These are phyloP conservation scores for Lota lota DNA, from an alignment of 2,113 vertebrate genomes.

Conservation along the genomic window DNA sequence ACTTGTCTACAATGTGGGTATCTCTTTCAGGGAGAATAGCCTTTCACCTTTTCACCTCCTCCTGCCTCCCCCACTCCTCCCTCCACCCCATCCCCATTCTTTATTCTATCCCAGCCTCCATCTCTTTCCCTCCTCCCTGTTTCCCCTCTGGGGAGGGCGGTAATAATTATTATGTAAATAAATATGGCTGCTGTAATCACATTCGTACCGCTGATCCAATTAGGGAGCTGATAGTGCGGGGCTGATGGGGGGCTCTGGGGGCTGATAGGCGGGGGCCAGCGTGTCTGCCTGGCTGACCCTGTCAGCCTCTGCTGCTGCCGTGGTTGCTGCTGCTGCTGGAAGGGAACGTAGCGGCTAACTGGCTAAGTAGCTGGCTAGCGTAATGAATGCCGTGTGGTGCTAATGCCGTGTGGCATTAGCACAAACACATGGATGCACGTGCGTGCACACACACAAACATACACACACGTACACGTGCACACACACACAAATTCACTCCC, in stretches of 20 bases:
- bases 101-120: conserved; percentile 40
- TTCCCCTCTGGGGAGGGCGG: conserved; percentile 66
- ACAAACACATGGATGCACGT: no score
- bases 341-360: no score
- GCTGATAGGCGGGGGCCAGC: conserved; percentile 70
- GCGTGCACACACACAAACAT: no score
- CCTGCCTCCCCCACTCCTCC: conserved; percentile 41
- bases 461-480: no score
- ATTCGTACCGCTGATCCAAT: conserved; percentile 81
- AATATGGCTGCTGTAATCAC: conserved; percentile 81
- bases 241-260: conserved; percentile 63
- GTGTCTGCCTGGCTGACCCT: conserved; percentile 53
- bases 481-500: no score
- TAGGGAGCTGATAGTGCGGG: conserved; percentile 71
- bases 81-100: conserved; percentile 24
- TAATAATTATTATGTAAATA: conserved; percentile 88
- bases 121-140: conserved; percentile 45
- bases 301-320: conserved; percentile 9
- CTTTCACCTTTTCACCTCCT: conserved; percentile 27
- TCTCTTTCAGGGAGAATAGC: no score
- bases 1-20: conserved; percentile 11
- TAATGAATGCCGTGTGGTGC: conserved; percentile 63
- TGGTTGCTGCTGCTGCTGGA: no score
- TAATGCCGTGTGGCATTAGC: background rate
- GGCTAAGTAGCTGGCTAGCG: conserved; percentile 20